phyloP scores from a whole-genome alignment of 2,888 invertebrate species.

The Bombylius major region DNA sequence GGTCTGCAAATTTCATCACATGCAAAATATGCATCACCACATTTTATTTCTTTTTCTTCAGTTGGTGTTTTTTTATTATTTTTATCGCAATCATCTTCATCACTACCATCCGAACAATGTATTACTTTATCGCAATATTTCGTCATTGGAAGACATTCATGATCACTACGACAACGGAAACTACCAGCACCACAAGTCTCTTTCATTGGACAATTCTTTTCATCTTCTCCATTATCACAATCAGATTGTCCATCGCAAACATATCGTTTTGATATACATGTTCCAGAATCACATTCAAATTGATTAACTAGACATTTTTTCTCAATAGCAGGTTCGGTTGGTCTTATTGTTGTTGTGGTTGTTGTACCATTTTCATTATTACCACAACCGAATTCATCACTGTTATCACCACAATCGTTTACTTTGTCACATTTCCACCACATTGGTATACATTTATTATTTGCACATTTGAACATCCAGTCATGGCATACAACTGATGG shows the following conservation, averaged over 20 bases:
- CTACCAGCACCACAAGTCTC: constrained; percentile 34
- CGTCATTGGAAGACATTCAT: constrained; percentile 44
- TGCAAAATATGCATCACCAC: constrained; percentile 39
- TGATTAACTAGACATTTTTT: constrained; percentile 31
- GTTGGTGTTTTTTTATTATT: not conserved
- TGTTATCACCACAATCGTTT: constrained; percentile 61
- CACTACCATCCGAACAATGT: constrained; percentile 44
- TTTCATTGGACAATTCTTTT: constrained; percentile 38
- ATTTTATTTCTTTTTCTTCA: constrained; percentile 4
- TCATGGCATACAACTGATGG: constrained; percentile 45
- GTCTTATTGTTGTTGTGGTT: constrained; percentile 19
- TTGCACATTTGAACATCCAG: constrained; percentile 67
- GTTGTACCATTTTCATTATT: constrained; percentile 11
- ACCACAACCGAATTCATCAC: constrained; percentile 57
- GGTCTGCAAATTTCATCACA: constrained; percentile 52
- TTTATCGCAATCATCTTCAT: constrained; percentile 38
- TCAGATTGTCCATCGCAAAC: constrained; percentile 44
- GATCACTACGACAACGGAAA: constrained; percentile 47
- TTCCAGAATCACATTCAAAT: constrained; percentile 28
- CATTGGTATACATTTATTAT: constrained; percentile 57
- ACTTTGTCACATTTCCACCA: constrained; percentile 74
- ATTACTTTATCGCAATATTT: constrained; percentile 40
- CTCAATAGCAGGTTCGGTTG: constrained; percentile 17
- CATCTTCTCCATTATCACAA: constrained; percentile 52
- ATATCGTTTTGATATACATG: constrained; percentile 44